Evolutionary conservation across 2,888 invertebrate species (phyloP), one percentile per base, ranked within the genome.

Genomic region (Sericinus montela): DNA sequence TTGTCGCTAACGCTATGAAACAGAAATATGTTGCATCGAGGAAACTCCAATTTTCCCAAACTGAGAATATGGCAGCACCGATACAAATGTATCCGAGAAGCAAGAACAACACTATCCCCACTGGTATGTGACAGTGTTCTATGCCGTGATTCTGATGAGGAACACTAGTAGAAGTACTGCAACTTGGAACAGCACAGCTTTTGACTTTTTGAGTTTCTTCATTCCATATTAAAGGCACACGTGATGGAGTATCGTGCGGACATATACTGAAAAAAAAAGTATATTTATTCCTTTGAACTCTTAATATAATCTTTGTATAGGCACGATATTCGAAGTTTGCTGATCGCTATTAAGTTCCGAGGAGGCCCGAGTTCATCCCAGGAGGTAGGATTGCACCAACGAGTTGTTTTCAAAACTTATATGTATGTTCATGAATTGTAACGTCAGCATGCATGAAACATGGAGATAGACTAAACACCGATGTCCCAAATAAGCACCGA

Each of bases 1-100:
- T 95, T 2, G 96, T 96, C 0, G 95, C 93, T 57, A 96, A 85
- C 1, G 95, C 95, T 57, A 95, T 93, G 77, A 96, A 96, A 72
- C 95, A 95, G 79, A 95, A 95, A 80, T 95, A 96, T 3, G 94
- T 93, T 6, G 94, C 94, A 70, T 96, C 95, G 37, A 95, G 89
- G 71, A 94, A 93, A 52, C 92, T 92, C 94, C 95, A 95, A 63
- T 93, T 93, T 69, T 94, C 94, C 91, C 94, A 94, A n/a, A 93
- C 89, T 13, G 94, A 93, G 80, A 95, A 95, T 52, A 94, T 91
- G 23, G 92, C 91, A 0, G 95, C 95, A 1, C 96, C 96, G 8
- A 93, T 81, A 62, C 93, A 92, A 55, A 96, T 91, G 80, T 96
- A 96, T 36, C 91, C 91, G 42, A 92, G 83, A 37, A 95, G 91